Percentiles rank a stretch among this genome's conserved stretches.
These are phyloP conservation scores for Thaumatotibia leucotreta DNA, from an alignment of 1,140 invertebrate species.

Conservation along the genomic window DNA sequence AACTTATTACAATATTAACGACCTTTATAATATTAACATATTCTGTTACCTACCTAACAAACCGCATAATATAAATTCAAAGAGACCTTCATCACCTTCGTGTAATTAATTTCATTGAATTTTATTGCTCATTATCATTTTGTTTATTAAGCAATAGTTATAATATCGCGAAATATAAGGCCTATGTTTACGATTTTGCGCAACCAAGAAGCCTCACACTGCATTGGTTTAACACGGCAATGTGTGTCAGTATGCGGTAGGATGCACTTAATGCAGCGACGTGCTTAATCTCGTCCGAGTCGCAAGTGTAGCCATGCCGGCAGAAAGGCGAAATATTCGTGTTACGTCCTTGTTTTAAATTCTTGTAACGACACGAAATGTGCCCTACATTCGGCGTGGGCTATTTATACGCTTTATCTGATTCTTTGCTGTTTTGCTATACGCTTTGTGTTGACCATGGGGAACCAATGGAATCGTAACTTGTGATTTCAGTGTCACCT, in stretches of 20 bases:
- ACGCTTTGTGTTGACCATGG: no score
- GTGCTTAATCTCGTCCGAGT: slow-evolving; percentile 58
- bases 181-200: neutral
- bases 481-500: no score
- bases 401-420: neutral
- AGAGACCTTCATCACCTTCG: neutral
- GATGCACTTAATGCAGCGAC: neutral
- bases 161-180: neutral
- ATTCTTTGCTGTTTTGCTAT: neutral
- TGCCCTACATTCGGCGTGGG: neutral
- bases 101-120: neutral
- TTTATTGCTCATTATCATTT: neutral
- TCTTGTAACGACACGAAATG: neutral
- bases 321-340: neutral
- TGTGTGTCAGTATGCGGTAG: slow-evolving; percentile 7
- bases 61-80: neutral
- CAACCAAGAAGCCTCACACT: slow-evolving; percentile 1
- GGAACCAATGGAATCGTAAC: no score
- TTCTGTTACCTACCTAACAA: neutral
- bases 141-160: neutral
- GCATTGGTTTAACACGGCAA: neutral
- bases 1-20: neutral
- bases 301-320: slow-evolving; percentile 24
- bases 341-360: slow-evolving; percentile 12
- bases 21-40: neutral